Evolutionary conservation across 2,797 vertebrate species (phyloP).

Genomic region (Percopsis omiscomaycus): DNA sequence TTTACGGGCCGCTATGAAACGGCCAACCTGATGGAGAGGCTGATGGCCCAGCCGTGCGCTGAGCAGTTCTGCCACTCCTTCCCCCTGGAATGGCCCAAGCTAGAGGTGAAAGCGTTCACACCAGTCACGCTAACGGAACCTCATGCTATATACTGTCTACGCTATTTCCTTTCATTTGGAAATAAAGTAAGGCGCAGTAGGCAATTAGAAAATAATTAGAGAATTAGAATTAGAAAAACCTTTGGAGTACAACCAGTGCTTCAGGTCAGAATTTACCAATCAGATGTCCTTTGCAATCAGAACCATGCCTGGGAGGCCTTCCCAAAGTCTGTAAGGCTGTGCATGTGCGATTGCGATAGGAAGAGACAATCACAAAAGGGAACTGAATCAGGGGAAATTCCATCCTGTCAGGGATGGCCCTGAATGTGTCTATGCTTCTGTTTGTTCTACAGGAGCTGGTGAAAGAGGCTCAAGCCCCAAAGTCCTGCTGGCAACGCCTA

Average conservation of each 20-base stretch:
- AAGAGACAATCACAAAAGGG: no score
- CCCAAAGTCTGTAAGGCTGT: no score
- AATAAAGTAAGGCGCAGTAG: no score
- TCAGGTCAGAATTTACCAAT: no score
- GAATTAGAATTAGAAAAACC: no score
- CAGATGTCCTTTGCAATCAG: not conserved
- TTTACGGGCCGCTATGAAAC: constrained; percentile 90
- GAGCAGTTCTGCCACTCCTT: constrained; percentile 90
- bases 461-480: constrained; percentile 74
- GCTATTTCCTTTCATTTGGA: no score
- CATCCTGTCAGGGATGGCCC: not conserved
- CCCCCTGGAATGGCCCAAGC: constrained; percentile 83
- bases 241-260: no score
- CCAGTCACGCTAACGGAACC: not conserved
- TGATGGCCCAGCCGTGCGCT: constrained; percentile 86
- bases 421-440: constrained; percentile 15
- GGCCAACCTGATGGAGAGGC: constrained; percentile 78
- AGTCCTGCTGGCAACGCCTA: constrained; percentile 79
- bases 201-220: no score
- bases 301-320: no score
- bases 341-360: no score
- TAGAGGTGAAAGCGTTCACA: constrained; percentile 58
- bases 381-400: no score
- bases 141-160: no score
- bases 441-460: constrained; percentile 71